Base-by-base conservation (phyloP, 2,888 invertebrate species). In the Anaspis maculata region DNA sequence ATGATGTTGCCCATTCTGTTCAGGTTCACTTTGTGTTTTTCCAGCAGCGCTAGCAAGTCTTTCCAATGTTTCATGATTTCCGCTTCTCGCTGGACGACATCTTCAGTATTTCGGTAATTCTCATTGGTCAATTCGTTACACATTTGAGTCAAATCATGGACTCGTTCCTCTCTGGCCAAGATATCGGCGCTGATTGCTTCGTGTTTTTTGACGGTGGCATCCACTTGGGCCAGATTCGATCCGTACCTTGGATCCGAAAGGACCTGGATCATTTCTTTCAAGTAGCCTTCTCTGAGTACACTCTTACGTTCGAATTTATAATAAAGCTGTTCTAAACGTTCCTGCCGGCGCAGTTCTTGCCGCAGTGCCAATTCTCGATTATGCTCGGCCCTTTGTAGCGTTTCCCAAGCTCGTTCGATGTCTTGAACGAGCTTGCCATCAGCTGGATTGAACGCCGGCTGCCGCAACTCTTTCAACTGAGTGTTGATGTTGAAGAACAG, bases 131-230 rank as follows among this genome's bases (percentile, higher is more conserved):
- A 71, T 59, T 97, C 95, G 29, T 83, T 81, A 2, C 91, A 89
- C 90, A 98, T 92, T 32, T 85, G 83, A 0, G 87, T 87, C 26
- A 98, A 72, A 64, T 94, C 90, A 50, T 89, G 85, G 61, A 97
- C 95, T 6, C 97, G 78, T 61, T 96, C 95, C 55, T 91, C 89
- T 34, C 84, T 73, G 9, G 96, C 91, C 32, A 95, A 70, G 34
- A 97, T 96, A 60, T 97, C 97, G 0, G 96, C 95, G 40, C 90
- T 89, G 42, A 97, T 94, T 10, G 97, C 96, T 66, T 97, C 96
- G 61, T 97, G 96, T 59, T 97, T 97, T 70, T 97, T 97, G 23
- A 97, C 81, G 0, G 95, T 92, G 1, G 96, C 96, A 62, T 97
- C 96, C 0, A 96, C 92, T 61, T 96, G 94, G 0, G 86, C 77